A percentile compares a stretch with the other conserved stretches of the same genome.
phyloP scores from a whole-genome alignment of 1,140 invertebrate species.

The Trypoxylus dichotomus region DNA sequence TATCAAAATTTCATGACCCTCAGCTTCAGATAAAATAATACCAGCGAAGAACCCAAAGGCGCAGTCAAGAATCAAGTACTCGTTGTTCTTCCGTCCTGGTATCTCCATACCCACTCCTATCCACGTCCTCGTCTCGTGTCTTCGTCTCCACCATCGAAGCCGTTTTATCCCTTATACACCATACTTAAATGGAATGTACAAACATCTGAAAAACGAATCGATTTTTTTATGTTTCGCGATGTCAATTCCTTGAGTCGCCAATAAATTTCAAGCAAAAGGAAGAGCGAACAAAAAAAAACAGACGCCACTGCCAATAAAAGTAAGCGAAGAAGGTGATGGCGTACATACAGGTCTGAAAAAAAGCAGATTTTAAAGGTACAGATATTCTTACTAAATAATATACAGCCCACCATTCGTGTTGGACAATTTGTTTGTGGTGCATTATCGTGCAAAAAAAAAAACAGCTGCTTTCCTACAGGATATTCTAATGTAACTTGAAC shows the following conservation, averaged over 20 bases:
- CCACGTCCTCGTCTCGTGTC: neutral
- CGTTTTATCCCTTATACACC: neutral
- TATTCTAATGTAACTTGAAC: too few relatives aligned
- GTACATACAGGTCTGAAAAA: neutral
- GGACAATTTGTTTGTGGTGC: too few relatives aligned
- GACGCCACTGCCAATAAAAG: constrained; percentile 15
- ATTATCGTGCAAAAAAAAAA: too few relatives aligned
- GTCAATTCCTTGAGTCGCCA: constrained; percentile 10
- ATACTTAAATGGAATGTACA: constrained; percentile 18
- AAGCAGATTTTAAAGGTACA: too few relatives aligned
- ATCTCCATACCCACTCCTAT: neutral
- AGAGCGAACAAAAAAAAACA: constrained; percentile 14
- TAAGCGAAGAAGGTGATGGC: neutral
- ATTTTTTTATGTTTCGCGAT: constrained; percentile 12
- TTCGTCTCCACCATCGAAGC: neutral
- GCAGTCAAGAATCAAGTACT: neutral
- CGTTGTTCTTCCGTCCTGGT: neutral
- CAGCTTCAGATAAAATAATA: constrained; percentile 3
- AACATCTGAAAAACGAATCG: neutral
- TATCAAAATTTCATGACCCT: constrained; percentile 14
- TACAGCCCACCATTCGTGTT: too few relatives aligned
- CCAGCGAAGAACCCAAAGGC: neutral
- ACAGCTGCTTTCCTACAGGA: too few relatives aligned
- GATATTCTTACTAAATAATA: too few relatives aligned
- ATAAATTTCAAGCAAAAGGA: constrained; percentile 13